Evolutionary conservation across 2,888 invertebrate genomes (phyloP), one percentile per base, ranked within the genome.

Genomic region (Phalangium opilio): DNA sequence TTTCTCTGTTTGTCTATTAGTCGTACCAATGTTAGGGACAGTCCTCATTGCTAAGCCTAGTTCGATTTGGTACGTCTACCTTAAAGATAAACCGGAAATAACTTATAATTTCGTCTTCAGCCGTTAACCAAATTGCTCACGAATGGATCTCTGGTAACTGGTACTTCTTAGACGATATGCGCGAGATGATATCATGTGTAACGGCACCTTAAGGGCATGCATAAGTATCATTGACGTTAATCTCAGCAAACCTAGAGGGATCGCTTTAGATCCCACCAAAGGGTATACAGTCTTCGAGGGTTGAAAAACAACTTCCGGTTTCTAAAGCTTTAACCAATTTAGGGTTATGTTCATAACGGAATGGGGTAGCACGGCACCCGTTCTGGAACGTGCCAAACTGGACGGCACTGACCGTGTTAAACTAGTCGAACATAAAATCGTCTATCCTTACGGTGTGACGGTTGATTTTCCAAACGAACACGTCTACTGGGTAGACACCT

Each of bases 101-200:
- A n/a, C n/a, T n/a, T n/a, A n/a, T n/a, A 27, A 27, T 50, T 50
- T 49, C 52, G 48, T 58, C 63, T 52, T 17, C 66, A 80, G 82
- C 76, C 55, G 78, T 85, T 54, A 77, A 76, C 55, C 79, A 81
- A 63, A 71, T 87, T 60, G 78, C 79, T 5, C 65, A 79, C 55
- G 89, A 90, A 69, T 90, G 89, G 89, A 69, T 85, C 48, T 76
- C 82, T 14, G 76, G 76, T 58, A 85, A 85, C 70, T 86, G 85
- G 84, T 90, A 86, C 70, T 75, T 85, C 63, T 70, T 79, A 59
- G 83, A 82, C 67, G 75, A 73, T 59, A 70, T 69, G 46, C 73
- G 76, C 54, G 78, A 77, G 62, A 73, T 77, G 64, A 74, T 86
- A 56, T 79, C 67, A 70, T 79, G 57, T 86, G 86, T 67, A 72